A percentile compares a stretch with the other conserved stretches of the same genome.
These are phyloP conservation scores for Dinothrombium tinctorium DNA, from an alignment of 1,140 invertebrate species.

Conservation along the genomic window DNA sequence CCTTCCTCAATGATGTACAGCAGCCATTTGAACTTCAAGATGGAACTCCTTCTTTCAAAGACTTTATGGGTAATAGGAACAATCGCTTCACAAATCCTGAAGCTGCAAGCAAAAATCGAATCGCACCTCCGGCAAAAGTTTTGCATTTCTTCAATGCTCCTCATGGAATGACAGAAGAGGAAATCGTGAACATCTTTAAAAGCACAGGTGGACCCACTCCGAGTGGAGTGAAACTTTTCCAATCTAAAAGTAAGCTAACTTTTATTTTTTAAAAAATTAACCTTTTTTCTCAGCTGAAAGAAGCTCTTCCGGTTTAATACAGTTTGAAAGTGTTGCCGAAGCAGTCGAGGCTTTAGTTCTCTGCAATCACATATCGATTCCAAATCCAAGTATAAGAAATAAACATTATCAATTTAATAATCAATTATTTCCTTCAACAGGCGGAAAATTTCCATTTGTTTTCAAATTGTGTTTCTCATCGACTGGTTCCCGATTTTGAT, in stretches of 20 bases:
- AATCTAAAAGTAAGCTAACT: slow-evolving; percentile 51
- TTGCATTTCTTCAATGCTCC: slow-evolving; percentile 98
- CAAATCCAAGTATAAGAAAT: slow-evolving; percentile 33
- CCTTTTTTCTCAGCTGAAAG: slow-evolving; percentile 25
- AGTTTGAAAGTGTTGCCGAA: slow-evolving; percentile 68
- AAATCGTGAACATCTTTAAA: slow-evolving; percentile 60
- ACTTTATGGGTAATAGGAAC: slow-evolving; percentile 87
- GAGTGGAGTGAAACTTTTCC: slow-evolving; percentile 69
- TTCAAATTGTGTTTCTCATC: slow-evolving; percentile 90
- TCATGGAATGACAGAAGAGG: slow-evolving; percentile 72
- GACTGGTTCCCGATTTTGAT: no score
- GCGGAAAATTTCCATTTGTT: slow-evolving; percentile 84
- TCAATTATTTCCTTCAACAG: slow-evolving; percentile 28
- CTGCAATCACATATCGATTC: slow-evolving; percentile 81
- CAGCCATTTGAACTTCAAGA: slow-evolving; percentile 85
- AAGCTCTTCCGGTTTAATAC: slow-evolving; percentile 70
- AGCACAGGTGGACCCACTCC: slow-evolving; percentile 57
- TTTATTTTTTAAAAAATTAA: slow-evolving; percentile 1
- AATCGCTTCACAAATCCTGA: slow-evolving; percentile 42
- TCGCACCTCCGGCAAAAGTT: slow-evolving; percentile 28
- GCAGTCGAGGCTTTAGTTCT: slow-evolving; percentile 81
- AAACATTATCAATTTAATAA: slow-evolving; percentile 2
- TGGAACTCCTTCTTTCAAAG: slow-evolving; percentile 86
- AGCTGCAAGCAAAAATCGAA: slow-evolving; percentile 29
- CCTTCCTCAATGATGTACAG: slow-evolving; percentile 82